Conservation (phyloP, 2,888 invertebrate species). For the Ecdyonurus torrentis region DNA sequence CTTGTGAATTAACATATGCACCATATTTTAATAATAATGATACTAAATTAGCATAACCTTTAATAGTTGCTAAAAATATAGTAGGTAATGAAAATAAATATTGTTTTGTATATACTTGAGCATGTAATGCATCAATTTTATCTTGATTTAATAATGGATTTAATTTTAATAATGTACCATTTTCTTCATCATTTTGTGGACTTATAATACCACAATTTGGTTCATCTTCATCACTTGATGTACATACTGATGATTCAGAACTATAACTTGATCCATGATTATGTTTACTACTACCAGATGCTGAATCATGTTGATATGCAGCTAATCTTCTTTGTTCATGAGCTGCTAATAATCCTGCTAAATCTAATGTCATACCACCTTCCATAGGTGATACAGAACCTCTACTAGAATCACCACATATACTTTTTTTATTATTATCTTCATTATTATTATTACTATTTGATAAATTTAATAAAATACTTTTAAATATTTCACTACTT, state of each 20-base stretch:
- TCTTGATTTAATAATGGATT: slow-evolving; percentile 20
- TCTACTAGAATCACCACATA: background rate
- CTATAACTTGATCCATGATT: background rate
- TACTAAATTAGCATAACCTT: slow-evolving; percentile 33
- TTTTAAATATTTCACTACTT: slow-evolving; percentile 26
- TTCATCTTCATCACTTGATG: background rate
- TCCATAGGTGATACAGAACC: slow-evolving; percentile 1
- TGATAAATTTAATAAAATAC: slow-evolving; percentile 25
- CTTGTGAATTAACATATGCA: slow-evolving; percentile 30
- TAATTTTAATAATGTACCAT: slow-evolving; percentile 16
- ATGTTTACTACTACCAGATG: slow-evolving; percentile 7
- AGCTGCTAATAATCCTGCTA: slow-evolving; percentile 20
- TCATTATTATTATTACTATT: slow-evolving; percentile 19
- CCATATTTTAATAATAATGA: slow-evolving; percentile 36
- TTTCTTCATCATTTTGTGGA: background rate
- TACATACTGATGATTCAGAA: background rate
- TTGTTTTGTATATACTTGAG: slow-evolving; percentile 30
- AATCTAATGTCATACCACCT: slow-evolving; percentile 12
- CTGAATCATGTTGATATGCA: slow-evolving; percentile 17
- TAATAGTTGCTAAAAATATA: slow-evolving; percentile 36
- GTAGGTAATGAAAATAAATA: slow-evolving; percentile 36
- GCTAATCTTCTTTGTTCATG: slow-evolving; percentile 19
- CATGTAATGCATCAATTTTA: slow-evolving; percentile 17
- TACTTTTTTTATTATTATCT: background rate
- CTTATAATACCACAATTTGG: background rate